These are phyloP conservation scores for Blastobasis lacticolella DNA, from an alignment of 2,888 invertebrate species.

Conservation along the genomic window DNA sequence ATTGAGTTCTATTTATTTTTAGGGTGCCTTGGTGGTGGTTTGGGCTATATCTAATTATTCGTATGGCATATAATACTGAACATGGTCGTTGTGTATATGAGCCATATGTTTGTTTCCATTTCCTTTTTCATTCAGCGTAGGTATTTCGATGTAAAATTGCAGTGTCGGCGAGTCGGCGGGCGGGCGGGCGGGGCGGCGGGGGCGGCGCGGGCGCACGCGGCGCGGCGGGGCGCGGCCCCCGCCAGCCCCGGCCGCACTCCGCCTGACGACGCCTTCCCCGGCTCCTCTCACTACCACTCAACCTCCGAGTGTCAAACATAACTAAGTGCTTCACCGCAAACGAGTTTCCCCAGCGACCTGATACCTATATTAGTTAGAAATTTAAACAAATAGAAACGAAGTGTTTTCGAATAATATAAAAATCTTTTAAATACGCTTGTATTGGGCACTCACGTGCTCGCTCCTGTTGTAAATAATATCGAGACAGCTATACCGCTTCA, in stretches of 20 bases:
- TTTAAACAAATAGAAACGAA: constrained; percentile 27
- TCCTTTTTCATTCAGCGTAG: background rate
- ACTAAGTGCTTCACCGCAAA: constrained; percentile 30
- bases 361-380: constrained; percentile 21
- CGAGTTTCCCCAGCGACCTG: constrained; percentile 24
- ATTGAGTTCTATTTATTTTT: no score
- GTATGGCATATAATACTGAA: no score
- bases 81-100: no score
- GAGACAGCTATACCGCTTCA: constrained; percentile 57
- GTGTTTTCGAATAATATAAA: constrained; percentile 29
- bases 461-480: constrained; percentile 52
- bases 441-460: constrained; percentile 38
- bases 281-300: constrained; percentile 27
- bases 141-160: constrained; percentile 22
- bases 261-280: constrained; percentile 23
- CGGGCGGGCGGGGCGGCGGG: constrained; percentile 51
- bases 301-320: constrained; percentile 20
- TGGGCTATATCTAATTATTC: no score
- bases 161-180: constrained; percentile 57
- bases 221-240: constrained; percentile 32
- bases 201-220: constrained; percentile 53
- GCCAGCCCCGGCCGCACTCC: constrained; percentile 12
- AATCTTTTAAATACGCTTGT: constrained; percentile 42
- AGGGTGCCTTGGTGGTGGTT: no score
- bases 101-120: background rate